Evolutionary conservation across 1,140 invertebrate species (phyloP).

Genomic region (Rhysida immarginata): DNA sequence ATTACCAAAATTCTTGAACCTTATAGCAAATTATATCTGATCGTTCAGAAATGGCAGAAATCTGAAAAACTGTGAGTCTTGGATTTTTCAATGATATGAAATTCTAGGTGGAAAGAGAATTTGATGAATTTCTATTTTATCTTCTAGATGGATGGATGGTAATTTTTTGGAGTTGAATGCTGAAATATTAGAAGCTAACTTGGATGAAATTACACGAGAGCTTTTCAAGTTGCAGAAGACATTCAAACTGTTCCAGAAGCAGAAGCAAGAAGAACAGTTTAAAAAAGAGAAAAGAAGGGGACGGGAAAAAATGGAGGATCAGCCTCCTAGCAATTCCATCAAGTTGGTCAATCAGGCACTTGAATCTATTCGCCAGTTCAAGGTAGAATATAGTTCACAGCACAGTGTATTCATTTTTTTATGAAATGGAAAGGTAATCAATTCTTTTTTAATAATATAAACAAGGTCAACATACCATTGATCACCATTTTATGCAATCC

Average conservation of each 20-base stretch:
- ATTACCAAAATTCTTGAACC: conserved; percentile 32
- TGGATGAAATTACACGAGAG: conserved; percentile 43
- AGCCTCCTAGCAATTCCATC: conserved; percentile 54
- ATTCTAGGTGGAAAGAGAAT: neutral
- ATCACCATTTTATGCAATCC: conserved; percentile 74
- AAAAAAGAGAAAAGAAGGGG: conserved; percentile 28
- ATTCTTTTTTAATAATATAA: too few relatives aligned
- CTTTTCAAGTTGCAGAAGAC: conserved; percentile 61
- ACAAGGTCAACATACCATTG: conserved; percentile 59
- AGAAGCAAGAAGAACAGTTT: conserved; percentile 49
- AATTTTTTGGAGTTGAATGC: conserved; percentile 66
- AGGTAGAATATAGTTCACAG: conserved; percentile 29
- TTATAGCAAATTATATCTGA: conserved; percentile 35
- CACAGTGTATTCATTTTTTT: neutral
- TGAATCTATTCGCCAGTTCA: conserved; percentile 60
- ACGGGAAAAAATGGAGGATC: conserved; percentile 47
- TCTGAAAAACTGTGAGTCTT: conserved; percentile 48
- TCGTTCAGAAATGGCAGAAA: conserved; percentile 55
- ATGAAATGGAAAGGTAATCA: too few relatives aligned
- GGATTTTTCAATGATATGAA: neutral
- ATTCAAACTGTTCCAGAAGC: conserved; percentile 61
- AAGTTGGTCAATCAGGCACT: conserved; percentile 53
- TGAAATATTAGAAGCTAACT: conserved; percentile 48
- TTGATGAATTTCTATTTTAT: neutral
- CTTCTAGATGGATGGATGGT: conserved; percentile 63